Evolutionary conservation across 2,113 vertebrate species (phyloP), one percentile per base, ranked within the genome.

Genomic region (Microtus ochrogaster): DNA sequence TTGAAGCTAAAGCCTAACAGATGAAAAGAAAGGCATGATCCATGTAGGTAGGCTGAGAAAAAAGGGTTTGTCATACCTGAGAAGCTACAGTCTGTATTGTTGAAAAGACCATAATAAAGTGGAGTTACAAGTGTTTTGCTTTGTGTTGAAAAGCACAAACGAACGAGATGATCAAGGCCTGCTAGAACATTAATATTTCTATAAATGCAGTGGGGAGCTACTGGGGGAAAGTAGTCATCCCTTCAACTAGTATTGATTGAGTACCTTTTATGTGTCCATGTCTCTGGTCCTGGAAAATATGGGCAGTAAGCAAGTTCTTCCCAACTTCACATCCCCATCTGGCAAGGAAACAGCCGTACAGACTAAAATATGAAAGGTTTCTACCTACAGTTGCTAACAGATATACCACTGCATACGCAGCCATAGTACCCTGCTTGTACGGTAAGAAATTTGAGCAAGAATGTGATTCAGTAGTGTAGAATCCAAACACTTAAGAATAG

Each of bases 1-100:
- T 93, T 91, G 86, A 76, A 82, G 58, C 65, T 92, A 83, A 94
- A 89, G 11, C 33, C 41, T 96, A 55, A 74, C 86, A 36, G 8
- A 39, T 87, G 41, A 78, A 89, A 94, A 79, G 55, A 92, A 61
- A 58, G n/a, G 49, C 30, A 12, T 44, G 49, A 70, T 88, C 14
- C n/a, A 17, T 21, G 19, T 76, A 70, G 36, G 44, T 36, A 68
- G 44, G 39, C 52, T 4, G 5, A 77, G 44, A 36, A 68, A 61
- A 13, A 84, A 61, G 61, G 77, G 19, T 24, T 44, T 94, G n/a
- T 33, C 6, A 24, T 82, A 47, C 63, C 73, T 81, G 63, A 89
- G 83, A 86, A 89, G 44, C 82, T 87, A 16, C 81, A 73, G 22
- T n/a, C 30, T 55, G 2, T 76, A 39, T 77, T 92, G 24, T 58